Conservation (phyloP, 2,113 vertebrate species). For the Oreotragus oreotragus region DNA sequence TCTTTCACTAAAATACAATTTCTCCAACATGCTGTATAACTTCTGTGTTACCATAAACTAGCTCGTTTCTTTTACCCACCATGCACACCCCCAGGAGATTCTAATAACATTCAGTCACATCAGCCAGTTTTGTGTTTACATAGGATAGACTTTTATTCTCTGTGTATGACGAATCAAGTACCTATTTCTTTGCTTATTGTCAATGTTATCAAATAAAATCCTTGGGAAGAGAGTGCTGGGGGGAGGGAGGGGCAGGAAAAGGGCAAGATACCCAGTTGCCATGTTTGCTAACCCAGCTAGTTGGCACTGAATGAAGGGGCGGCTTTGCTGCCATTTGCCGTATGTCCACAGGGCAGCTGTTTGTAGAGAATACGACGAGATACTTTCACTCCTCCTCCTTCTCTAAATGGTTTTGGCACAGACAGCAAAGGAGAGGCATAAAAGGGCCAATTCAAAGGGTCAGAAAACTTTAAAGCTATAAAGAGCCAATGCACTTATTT, state of each 20-base stretch:
- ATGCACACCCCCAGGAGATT: not conserved
- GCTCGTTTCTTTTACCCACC: not conserved
- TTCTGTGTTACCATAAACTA: not conserved
- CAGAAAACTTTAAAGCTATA: not conserved
- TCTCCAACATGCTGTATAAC: not conserved
- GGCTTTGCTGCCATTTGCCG: not conserved
- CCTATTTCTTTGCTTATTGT: not conserved
- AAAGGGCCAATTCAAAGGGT: not conserved
- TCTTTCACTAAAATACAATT: not conserved
- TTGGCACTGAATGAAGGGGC: not conserved
- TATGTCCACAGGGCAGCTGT: constrained; percentile 12
- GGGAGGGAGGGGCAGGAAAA: not conserved
- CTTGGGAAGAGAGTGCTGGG: not conserved
- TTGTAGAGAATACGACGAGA: not conserved
- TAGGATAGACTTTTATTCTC: not conserved
- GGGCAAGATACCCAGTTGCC: not conserved
- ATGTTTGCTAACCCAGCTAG: not conserved
- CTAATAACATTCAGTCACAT: not conserved
- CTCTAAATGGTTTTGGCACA: not conserved
- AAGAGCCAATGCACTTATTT: not conserved
- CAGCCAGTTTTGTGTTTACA: not conserved
- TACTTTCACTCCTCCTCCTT: not conserved
- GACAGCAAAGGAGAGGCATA: not conserved
- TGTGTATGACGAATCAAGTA: not conserved
- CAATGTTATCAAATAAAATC: not conserved